Evolutionary conservation across 2,888 invertebrate species (phyloP), one percentile per base, ranked within the genome.

Genomic region (Tuberolachnus salignus): DNA sequence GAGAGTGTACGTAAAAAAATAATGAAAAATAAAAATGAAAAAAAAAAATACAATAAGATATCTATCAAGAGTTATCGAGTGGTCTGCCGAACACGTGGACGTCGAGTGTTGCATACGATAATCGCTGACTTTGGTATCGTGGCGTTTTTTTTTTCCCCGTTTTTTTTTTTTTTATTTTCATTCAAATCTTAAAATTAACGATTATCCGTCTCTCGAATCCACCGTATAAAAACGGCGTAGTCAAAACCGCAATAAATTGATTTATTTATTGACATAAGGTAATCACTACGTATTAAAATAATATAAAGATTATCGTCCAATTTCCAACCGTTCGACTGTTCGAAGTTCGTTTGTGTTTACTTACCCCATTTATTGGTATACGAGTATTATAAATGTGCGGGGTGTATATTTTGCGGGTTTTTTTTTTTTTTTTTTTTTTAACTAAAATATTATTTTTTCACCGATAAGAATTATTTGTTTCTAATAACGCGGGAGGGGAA

Each of bases 61-160:
- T 73, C 61, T 63, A 63, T 73, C 72, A 63, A 73, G 51, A 63
- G 72, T 73, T 73, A 73, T 63, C 63, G 72, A 73, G 72, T 63
- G 51, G 72, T 63, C 59, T 16, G 72, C 51, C 34, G 61, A 61
- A 73, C 72, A 73, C 72, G 72, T 73, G 72, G 72, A 63, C 72
- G 34, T 63, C 34, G 51, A 73, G 72, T 73, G 72, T 73, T 34
- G 51, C 16, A 42, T 63, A 51, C 49, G 51, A 72, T 72, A 72
- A 71, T 63, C 59, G 59, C 61, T 21, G 61, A 51, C 72, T 61
- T 63, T 21, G 42, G 61, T 63, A 72, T 72, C 72, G 59, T 49
- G 61, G 11, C 49, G 34, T 46, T 71, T 59, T 34, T n/a, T n/a
- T n/a, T n/a, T n/a, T n/a, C n/a, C n/a, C n/a, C n/a, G n/a, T n/a